These are phyloP conservation scores for Choristoneura rosaceana DNA, from an alignment of 2,888 invertebrate genomes.

Conservation along the genomic window DNA sequence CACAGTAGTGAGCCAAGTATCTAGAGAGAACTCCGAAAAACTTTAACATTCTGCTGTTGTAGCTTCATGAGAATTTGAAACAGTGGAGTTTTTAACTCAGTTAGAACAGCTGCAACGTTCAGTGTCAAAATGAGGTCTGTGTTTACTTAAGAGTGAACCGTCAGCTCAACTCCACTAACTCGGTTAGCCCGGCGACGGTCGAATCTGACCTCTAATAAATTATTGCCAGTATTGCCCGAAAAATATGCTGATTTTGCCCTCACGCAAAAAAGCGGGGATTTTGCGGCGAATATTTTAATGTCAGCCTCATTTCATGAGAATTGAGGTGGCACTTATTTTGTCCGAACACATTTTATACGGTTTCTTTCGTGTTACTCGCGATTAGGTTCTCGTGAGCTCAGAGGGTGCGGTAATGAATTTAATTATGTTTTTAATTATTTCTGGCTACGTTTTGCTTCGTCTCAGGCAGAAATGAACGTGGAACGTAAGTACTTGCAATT, in stretches of 20 bases:
- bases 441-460: slow-evolving; percentile 11
- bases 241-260: slow-evolving; percentile 42
- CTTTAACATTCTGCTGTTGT: not conserved
- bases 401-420: slow-evolving; percentile 3
- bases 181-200: slow-evolving; percentile 12
- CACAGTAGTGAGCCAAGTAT: not conserved
- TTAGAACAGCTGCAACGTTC: slow-evolving; percentile 3
- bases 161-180: slow-evolving; percentile 18
- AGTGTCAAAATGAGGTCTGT: slow-evolving; percentile 15
- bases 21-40: not conserved
- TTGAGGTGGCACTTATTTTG: slow-evolving; percentile 40
- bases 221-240: slow-evolving; percentile 38
- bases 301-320: slow-evolving; percentile 41
- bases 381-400: not conserved
- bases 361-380: slow-evolving; percentile 17
- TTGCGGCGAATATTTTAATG: slow-evolving; percentile 40
- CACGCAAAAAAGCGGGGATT: slow-evolving; percentile 29
- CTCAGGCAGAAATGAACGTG: not conserved
- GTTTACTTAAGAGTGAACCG: slow-evolving; percentile 3
- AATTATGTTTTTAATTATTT: slow-evolving; percentile 23
- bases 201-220: slow-evolving; percentile 34
- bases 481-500: not conserved
- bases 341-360: slow-evolving; percentile 29
- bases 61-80: not conserved
- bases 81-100: not conserved